Evolutionary conservation across 2,888 invertebrate species (phyloP).

Genomic region (Buathra laborator): DNA sequence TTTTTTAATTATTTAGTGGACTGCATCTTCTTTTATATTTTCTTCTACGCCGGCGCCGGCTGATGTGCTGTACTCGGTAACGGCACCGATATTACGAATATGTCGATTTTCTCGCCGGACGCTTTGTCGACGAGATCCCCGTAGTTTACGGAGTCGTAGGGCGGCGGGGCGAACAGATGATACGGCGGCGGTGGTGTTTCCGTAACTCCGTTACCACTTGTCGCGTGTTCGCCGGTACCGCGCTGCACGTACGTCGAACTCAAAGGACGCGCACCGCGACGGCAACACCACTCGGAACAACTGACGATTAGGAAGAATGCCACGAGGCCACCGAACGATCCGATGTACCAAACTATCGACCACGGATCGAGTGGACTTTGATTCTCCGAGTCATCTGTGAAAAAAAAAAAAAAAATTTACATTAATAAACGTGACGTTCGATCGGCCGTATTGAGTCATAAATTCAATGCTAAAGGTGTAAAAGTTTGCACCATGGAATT

Average conservation of each 20-base stretch:
- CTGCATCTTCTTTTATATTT: not conserved
- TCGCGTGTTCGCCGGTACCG: constrained; percentile 62
- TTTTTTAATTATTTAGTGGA: not conserved
- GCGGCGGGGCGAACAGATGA: constrained; percentile 87
- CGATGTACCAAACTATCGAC: constrained; percentile 88
- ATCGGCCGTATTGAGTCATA: not conserved
- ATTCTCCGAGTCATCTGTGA: constrained; percentile 73
- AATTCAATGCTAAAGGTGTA: too few relatives aligned
- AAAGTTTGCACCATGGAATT: too few relatives aligned
- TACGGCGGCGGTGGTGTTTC: constrained; percentile 87
- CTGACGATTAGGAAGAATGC: constrained; percentile 87
- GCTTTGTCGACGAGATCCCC: constrained; percentile 84
- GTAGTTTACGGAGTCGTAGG: constrained; percentile 86
- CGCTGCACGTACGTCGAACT: constrained; percentile 79
- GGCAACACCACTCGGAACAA: constrained; percentile 87
- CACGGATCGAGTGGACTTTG: constrained; percentile 85
- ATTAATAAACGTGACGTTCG: not conserved
- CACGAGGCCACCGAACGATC: constrained; percentile 87
- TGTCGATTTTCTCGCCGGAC: constrained; percentile 83
- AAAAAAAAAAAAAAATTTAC: not conserved
- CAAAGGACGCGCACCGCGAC: constrained; percentile 82
- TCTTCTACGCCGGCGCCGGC: constrained; percentile 71
- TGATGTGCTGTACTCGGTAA: constrained; percentile 81
- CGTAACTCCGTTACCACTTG: constrained; percentile 71
- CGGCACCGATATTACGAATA: constrained; percentile 86